Conservation (phyloP, 2,888 invertebrate genomes). For the Eristalinus aeneus region DNA sequence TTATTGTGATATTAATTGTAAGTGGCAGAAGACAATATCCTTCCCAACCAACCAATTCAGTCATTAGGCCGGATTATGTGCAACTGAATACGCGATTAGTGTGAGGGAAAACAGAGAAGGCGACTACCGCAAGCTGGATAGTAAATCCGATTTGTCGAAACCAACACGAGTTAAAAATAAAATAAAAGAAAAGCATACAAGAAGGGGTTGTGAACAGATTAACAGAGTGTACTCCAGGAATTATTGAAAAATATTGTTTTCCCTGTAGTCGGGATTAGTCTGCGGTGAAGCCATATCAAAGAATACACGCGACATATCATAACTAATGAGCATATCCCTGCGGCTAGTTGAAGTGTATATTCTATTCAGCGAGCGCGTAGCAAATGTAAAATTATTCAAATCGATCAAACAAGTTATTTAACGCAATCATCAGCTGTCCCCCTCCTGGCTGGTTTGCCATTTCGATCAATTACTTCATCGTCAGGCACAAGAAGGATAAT, state of each 20-base stretch:
- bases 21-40: slow-evolving; percentile 15
- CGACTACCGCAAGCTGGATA: not conserved
- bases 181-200: not conserved
- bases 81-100: slow-evolving; percentile 22
- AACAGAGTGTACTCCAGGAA: slow-evolving; percentile 3
- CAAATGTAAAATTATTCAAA: slow-evolving; percentile 1
- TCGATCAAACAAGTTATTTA: slow-evolving; percentile 30
- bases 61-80: slow-evolving; percentile 27
- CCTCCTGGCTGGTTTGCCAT: not conserved
- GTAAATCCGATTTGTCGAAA: slow-evolving; percentile 50
- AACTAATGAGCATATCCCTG: not conserved
- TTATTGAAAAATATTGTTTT: slow-evolving; percentile 34
- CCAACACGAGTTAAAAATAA: not conserved
- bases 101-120: slow-evolving; percentile 37
- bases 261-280: slow-evolving; percentile 23
- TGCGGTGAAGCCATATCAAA: slow-evolving; percentile 52
- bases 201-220: not conserved
- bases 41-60: not conserved
- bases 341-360: not conserved
- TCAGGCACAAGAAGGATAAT: slow-evolving; percentile 24
- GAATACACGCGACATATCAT: not conserved
- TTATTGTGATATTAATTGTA: slow-evolving; percentile 65
- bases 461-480: slow-evolving; percentile 34
- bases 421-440: not conserved
- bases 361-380: not conserved